Conservation (phyloP, 2,888 invertebrate species). For the Lochmaea crataegi region DNA sequence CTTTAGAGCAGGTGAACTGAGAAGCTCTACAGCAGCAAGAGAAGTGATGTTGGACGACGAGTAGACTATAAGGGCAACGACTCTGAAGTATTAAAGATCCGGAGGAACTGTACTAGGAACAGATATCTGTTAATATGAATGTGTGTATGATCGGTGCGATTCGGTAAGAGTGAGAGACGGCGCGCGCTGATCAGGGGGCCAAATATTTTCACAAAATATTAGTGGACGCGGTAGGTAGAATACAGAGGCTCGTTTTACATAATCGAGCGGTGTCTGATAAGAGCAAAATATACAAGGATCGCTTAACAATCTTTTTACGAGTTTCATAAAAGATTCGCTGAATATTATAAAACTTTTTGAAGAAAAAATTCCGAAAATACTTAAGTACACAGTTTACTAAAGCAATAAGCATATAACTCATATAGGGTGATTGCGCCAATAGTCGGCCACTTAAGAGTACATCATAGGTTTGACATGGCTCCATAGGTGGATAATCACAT, state of each 20-base stretch:
- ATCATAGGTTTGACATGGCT: too few relatives aligned
- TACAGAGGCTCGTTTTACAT: background rate
- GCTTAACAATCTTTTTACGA: too few relatives aligned
- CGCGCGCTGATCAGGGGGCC: background rate
- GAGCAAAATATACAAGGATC: too few relatives aligned
- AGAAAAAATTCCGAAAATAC: too few relatives aligned
- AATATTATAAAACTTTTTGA: too few relatives aligned
- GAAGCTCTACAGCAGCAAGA: slow-evolving; percentile 40
- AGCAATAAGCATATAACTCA: too few relatives aligned
- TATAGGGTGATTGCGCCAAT: too few relatives aligned
- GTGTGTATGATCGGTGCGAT: slow-evolving; percentile 13
- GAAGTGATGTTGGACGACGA: slow-evolving; percentile 53
- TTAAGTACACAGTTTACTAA: too few relatives aligned
- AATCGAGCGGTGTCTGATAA: background rate
- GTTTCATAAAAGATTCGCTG: too few relatives aligned
- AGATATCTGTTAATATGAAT: slow-evolving; percentile 48
- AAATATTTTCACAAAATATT: slow-evolving; percentile 16
- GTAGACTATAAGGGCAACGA: slow-evolving; percentile 58
- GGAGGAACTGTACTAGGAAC: slow-evolving; percentile 56
- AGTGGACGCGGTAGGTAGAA: background rate
- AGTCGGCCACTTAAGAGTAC: too few relatives aligned
- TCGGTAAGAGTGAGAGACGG: background rate
- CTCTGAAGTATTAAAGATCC: slow-evolving; percentile 54
- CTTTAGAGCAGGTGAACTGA: background rate
- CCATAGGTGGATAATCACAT: too few relatives aligned